phyloP scores from a whole-genome alignment of 2,888 invertebrate species.

The Hedya salicella region DNA sequence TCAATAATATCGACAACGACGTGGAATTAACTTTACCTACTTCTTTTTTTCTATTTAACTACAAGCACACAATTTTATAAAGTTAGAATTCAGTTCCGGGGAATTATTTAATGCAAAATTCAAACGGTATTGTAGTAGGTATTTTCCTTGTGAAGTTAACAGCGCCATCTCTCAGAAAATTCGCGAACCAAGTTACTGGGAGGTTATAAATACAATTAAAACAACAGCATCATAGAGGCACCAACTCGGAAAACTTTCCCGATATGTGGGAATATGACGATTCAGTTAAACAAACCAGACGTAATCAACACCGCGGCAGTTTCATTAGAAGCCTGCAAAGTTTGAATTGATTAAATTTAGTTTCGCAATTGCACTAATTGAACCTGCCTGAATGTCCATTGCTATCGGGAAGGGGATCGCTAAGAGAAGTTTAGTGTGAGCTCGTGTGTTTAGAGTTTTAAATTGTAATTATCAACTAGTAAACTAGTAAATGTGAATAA shows the following conservation, averaged over 20 bases:
- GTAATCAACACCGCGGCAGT: conserved; percentile 67
- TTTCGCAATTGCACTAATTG: conserved; percentile 56
- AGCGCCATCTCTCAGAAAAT: too few species aligned
- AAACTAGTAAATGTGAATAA: too few species aligned
- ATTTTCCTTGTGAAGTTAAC: too few species aligned
- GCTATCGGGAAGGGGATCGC: conserved; percentile 45
- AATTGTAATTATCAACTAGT: not conserved
- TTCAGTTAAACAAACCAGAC: conserved; percentile 69
- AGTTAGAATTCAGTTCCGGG: too few species aligned
- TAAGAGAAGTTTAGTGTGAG: conserved; percentile 45
- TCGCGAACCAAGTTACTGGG: too few species aligned
- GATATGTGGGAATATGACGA: conserved; percentile 62
- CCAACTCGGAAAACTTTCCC: conserved; percentile 34
- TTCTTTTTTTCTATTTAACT: too few species aligned
- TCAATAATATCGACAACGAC: too few species aligned
- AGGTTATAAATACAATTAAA: conserved; percentile 12
- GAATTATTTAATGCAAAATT: too few species aligned
- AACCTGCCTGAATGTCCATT: conserved; percentile 48
- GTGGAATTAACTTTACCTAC: too few species aligned
- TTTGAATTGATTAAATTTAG: conserved; percentile 75
- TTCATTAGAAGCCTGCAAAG: conserved; percentile 55
- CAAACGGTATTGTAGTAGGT: too few species aligned
- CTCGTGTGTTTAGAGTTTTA: conserved; percentile 9
- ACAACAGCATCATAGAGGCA: conserved; percentile 9
- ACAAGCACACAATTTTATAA: too few species aligned